Evolutionary conservation across 2,888 invertebrate genomes (phyloP), one percentile per base, ranked within the genome.

Genomic region (Microctonus aethiopoides): DNA sequence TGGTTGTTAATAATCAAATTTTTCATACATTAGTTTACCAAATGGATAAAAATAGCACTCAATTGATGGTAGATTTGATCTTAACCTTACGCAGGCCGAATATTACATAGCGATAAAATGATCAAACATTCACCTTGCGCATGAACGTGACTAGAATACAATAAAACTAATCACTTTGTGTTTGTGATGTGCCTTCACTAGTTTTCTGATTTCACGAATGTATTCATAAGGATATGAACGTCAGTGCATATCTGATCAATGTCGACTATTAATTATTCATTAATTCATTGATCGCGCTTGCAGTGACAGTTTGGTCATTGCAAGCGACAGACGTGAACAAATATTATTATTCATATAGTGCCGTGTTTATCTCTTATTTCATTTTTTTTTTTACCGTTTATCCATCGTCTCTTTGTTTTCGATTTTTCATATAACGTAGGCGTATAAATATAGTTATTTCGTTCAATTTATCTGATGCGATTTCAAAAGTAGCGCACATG

Each of bases 221-320:
- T 60, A 67, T 63, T 39, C 62, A 68, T 61, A 56, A 62, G 41
- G 36, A 54, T 63, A 62, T 62, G 22, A 41, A 62, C 32, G 29
- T 26, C 46, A 16, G 16, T 46, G 46, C 16, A 29, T 63, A 46
- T 68, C 34, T 57, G 41, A 63, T 63, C 41, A 26, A 63, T 56
- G 63, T 56, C 46, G 29, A 46, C 46, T 41, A 68, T 68, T 56
- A 62, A 68, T 68, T 68, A 68, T 68, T 68, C 68, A 68, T 68
- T 46, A 56, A 67, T 60, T 46, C 34, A 24, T 36, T 60, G 26
- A 60, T 60, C 34, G 22, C 68, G 63, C 68, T 56, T 68, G 68
- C 34, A 68, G 39, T 68, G 62, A 16, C 24, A 24, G 26, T 41
- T 62, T 51, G 20, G n/a, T 13, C 62, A 51, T 34, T 46, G 26